phyloP scores from a whole-genome alignment of 2,888 invertebrate species.

The Brachynemurus nebulosus region DNA sequence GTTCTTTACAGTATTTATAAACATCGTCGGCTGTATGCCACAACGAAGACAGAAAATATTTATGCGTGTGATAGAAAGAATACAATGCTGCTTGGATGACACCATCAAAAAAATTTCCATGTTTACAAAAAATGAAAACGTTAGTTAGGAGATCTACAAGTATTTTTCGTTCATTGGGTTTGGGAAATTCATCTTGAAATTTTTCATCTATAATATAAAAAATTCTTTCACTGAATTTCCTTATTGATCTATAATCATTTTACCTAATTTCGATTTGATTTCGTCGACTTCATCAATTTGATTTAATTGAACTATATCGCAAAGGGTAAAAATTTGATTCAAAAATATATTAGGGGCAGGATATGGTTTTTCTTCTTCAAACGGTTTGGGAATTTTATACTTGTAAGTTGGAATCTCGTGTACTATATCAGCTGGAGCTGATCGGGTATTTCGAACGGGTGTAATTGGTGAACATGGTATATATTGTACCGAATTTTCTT shows the following conservation, averaged over 20 bases:
- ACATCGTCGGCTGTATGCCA: constrained; percentile 26
- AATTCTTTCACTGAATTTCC: too few species aligned
- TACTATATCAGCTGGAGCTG: neutral
- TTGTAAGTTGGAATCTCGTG: neutral
- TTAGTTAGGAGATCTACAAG: neutral
- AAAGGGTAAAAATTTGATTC: neutral
- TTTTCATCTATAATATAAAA: too few species aligned
- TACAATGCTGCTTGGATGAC: constrained; percentile 27
- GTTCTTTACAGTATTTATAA: constrained; percentile 27
- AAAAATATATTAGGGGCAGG: neutral
- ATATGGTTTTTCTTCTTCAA: neutral
- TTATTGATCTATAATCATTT: too few species aligned
- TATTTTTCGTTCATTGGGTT: neutral
- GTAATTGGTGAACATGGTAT: neutral
- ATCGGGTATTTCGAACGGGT: neutral
- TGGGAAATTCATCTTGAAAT: neutral
- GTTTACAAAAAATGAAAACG: neutral
- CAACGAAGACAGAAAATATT: constrained; percentile 25
- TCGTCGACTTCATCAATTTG: too few species aligned
- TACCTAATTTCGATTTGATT: too few species aligned
- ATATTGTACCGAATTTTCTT: neutral
- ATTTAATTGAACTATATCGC: too few species aligned
- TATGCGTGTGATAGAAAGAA: constrained; percentile 28
- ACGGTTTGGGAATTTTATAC: neutral
- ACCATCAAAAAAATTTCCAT: constrained; percentile 18